These are phyloP conservation scores for Glyptemys insculpta DNA, from an alignment of 2,797 vertebrate genomes.

Conservation along the genomic window DNA sequence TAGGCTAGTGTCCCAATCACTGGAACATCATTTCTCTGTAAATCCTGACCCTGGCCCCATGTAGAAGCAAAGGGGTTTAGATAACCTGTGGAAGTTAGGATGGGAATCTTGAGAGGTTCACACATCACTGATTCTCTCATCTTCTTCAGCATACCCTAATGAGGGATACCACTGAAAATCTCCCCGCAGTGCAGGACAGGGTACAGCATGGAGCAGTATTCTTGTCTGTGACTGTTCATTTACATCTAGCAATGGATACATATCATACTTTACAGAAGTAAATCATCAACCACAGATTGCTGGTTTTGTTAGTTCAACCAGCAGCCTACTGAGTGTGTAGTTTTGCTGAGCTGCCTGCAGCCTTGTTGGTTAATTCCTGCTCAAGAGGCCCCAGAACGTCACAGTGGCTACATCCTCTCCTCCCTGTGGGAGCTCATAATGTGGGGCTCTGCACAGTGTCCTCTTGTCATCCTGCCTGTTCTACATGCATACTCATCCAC, in stretches of 20 bases:
- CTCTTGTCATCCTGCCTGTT: not conserved
- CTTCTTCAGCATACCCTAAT: not conserved
- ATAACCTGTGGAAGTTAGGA: not conserved
- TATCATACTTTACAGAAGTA: not conserved
- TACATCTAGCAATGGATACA: not conserved
- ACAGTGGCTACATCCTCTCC: not conserved
- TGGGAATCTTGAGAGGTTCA: not conserved
- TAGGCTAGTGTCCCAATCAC: not conserved
- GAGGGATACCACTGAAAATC: not conserved
- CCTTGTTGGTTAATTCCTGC: not conserved
- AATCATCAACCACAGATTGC: not conserved
- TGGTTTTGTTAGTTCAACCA: not conserved
- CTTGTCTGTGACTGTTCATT: not conserved
- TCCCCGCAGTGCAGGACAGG: not conserved
- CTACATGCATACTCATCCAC: not conserved
- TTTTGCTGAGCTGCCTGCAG: not conserved
- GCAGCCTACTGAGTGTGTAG: not conserved
- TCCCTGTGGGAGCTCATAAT: not conserved
- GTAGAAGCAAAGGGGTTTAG: not conserved
- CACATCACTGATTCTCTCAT: not conserved
- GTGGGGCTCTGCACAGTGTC: not conserved
- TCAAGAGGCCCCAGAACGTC: slow-evolving; percentile 5
- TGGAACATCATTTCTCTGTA: not conserved
- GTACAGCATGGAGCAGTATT: not conserved
- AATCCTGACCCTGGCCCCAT: not conserved